phyloP scores from a whole-genome alignment of 2,113 vertebrate species.

The Cottus gobio region DNA sequence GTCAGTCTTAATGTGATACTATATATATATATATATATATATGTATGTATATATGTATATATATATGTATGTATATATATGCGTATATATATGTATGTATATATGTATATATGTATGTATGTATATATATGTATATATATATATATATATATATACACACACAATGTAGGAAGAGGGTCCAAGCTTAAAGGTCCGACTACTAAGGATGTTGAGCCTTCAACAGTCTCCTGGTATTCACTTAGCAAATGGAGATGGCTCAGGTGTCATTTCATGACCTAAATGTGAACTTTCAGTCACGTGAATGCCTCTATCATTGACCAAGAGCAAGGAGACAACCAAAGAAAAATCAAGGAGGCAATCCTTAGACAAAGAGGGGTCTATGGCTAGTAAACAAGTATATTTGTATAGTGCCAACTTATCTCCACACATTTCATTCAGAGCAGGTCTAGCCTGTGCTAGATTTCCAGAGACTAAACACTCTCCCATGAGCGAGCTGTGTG shows the following conservation, averaged over 20 bases:
- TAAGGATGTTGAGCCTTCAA: neutral
- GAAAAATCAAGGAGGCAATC: neutral
- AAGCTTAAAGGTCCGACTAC: neutral
- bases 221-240: neutral
- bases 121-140: too few species aligned
- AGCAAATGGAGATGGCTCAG: neutral
- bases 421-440: neutral
- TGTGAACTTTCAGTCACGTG: neutral
- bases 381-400: neutral
- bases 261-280: neutral
- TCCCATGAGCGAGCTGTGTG: neutral
- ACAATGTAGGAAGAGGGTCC: neutral
- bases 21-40: too few species aligned
- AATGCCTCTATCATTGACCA: neutral
- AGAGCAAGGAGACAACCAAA: neutral
- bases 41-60: too few species aligned
- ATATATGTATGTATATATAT: too few species aligned
- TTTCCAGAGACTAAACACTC: neutral
- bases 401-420: neutral
- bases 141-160: too few species aligned
- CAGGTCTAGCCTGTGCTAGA: neutral
- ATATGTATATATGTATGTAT: too few species aligned
- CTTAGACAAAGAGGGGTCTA: neutral
- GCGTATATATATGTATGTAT: too few species aligned
- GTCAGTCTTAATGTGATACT: too few species aligned